A percentile compares a stretch with the other conserved stretches of the same genome.
These are phyloP conservation scores for Zaprionus nigranus DNA, from an alignment of 1,140 invertebrate genomes.

Conservation along the genomic window DNA sequence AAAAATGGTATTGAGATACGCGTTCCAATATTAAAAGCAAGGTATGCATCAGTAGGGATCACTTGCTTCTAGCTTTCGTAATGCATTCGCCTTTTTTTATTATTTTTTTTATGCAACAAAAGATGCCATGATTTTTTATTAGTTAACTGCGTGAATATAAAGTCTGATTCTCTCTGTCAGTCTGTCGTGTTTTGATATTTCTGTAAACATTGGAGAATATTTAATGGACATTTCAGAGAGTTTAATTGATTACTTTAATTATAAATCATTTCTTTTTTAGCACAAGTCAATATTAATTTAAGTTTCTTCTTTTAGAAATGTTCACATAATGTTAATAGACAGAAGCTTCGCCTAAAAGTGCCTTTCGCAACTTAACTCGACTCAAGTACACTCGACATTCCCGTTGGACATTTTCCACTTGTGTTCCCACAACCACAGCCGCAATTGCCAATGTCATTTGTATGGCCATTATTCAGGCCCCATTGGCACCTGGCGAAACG, in stretches of 20 bases:
- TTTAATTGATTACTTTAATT: no score
- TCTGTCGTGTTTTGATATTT: neutral
- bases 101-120: neutral
- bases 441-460: constrained; percentile 52
- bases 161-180: neutral
- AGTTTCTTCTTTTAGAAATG: no score
- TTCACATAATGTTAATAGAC: no score
- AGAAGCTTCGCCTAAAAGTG: neutral
- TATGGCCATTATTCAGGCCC: constrained; percentile 62
- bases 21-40: no score
- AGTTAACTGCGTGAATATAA: neutral
- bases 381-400: constrained; percentile 3
- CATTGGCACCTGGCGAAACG: constrained; percentile 27
- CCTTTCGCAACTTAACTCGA: neutral
- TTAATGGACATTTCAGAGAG: no score
- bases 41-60: neutral
- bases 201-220: neutral
- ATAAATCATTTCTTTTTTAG: no score
- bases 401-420: constrained; percentile 13
- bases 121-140: neutral
- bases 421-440: constrained; percentile 5
- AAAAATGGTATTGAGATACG: no score
- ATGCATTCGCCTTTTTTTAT: neutral
- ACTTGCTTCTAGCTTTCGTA: neutral
- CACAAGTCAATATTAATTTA: no score